Evolutionary conservation across 2,797 vertebrate species (phyloP).

Genomic region (Dallia pectoralis): DNA sequence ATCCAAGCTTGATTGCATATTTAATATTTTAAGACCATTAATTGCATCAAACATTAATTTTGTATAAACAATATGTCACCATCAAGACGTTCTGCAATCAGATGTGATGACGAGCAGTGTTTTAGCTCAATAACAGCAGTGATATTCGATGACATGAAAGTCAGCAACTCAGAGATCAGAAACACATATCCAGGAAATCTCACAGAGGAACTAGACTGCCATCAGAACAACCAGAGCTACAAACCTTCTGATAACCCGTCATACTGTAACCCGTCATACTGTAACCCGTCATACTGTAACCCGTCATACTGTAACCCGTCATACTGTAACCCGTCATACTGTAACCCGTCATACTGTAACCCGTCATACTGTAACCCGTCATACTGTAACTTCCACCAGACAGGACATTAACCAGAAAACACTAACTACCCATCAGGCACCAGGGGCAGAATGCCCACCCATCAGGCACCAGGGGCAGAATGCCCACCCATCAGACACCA

Average conservation of each 20-base stretch:
- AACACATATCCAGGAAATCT: not conserved
- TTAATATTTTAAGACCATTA: not conserved
- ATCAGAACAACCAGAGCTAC: not conserved
- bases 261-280: too few species aligned
- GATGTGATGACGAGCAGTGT: not conserved
- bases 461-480: too few species aligned
- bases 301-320: too few species aligned
- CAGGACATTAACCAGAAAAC: not conserved
- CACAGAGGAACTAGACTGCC: not conserved
- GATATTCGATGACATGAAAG: slow-evolving; percentile 13
- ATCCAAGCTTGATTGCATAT: not conserved
- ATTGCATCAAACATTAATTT: not conserved
- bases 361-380: too few species aligned
- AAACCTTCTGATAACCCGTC: too few species aligned
- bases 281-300: too few species aligned
- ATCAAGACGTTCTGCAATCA: not conserved
- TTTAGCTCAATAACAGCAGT: not conserved
- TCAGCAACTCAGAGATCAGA: not conserved
- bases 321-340: too few species aligned
- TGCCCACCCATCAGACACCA: too few species aligned
- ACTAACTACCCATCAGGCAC: too few species aligned
- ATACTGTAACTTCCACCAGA: too few species aligned
- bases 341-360: too few species aligned
- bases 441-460: too few species aligned
- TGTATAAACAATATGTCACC: not conserved